Evolutionary conservation across 2,888 invertebrate species (phyloP).

Genomic region (Habroteleia sp.): DNA sequence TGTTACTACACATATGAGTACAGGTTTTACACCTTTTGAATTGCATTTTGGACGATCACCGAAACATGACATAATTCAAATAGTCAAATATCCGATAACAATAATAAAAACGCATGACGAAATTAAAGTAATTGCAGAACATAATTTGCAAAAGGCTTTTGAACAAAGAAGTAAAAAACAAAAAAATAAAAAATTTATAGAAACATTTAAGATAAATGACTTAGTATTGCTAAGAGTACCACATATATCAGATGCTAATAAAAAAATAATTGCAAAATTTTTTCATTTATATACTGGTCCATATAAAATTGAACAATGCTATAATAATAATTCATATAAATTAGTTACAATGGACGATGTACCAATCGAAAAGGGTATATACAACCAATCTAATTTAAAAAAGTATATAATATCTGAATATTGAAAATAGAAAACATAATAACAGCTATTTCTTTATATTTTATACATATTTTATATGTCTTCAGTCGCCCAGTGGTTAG

Average conservation of each 20-base stretch:
- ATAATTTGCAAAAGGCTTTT: constrained; percentile 6
- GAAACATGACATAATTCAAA: background rate
- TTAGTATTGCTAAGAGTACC: constrained; percentile 21
- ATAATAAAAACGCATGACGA: constrained; percentile 1
- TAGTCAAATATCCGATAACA: constrained; percentile 18
- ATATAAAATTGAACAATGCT: too few species aligned
- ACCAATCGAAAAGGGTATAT: too few species aligned
- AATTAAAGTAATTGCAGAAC: constrained; percentile 10
- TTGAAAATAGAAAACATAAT: too few species aligned
- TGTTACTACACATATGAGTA: constrained; percentile 20
- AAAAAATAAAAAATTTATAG: background rate
- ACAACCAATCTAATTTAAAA: too few species aligned
- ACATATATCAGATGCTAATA: constrained; percentile 18
- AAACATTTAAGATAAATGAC: constrained; percentile 14
- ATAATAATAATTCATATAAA: too few species aligned
- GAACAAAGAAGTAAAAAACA: constrained; percentile 15
- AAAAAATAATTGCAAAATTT: too few species aligned
- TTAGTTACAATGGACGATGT: too few species aligned
- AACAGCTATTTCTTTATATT: too few species aligned
- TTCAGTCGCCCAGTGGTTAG: too few species aligned
- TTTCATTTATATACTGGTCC: too few species aligned
- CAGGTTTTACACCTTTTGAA: constrained; percentile 30
- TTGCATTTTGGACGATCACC: constrained; percentile 29
- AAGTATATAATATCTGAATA: too few species aligned
- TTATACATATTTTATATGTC: too few species aligned